Base-by-base conservation (phyloP, 1,140 invertebrate species). In the Cephus cinctus region DNA sequence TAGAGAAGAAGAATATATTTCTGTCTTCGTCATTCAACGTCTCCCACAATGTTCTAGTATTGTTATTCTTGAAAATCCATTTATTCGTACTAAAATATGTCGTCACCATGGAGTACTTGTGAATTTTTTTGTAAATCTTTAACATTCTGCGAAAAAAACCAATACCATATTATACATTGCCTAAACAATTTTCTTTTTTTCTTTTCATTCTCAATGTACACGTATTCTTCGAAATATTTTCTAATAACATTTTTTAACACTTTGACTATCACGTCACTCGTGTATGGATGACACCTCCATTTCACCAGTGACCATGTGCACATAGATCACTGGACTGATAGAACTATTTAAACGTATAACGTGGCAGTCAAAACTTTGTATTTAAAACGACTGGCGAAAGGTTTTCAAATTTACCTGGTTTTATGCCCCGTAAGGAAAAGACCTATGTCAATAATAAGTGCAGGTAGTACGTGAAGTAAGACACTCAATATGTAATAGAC, bases 381-480 rank as follows among this genome's bases (percentile, higher is more conserved):
- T n/a, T n/a, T n/a, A n/a, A n/a, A n/a, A n/a, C 23, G 27, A 43
- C 23, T 43, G 31, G 11, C 12, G 42, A 30, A 8, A 25, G 22
- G 9, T 42, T 30, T 20, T 6, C 31, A 12, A 14, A 67, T 63
- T 64, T 59, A 85, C 81, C 75, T 78, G 41, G 80, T 78, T 48
- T 81, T 76, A 56, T 79, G 79, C 22, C 82, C 79, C 14, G 72
- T 66, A 3, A 83, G 30, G 18, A 77, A 57, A 48, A 78, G 66
- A 15, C 75, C 66, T 38, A 71, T 48, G 48, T 87, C 85, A 30
- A 83, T 72, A 8, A 85, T 49, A 35, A 81, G 61, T 14, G 81
- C 83, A 11, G 85, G 85, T 30, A 86, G 50, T 27, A 78, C 70
- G 52, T 86, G 84, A 30, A 84, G 71, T 1, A 84, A 60, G 23